Conservation (phyloP, 2,888 invertebrate genomes). For the Metallyticus violacea region DNA sequence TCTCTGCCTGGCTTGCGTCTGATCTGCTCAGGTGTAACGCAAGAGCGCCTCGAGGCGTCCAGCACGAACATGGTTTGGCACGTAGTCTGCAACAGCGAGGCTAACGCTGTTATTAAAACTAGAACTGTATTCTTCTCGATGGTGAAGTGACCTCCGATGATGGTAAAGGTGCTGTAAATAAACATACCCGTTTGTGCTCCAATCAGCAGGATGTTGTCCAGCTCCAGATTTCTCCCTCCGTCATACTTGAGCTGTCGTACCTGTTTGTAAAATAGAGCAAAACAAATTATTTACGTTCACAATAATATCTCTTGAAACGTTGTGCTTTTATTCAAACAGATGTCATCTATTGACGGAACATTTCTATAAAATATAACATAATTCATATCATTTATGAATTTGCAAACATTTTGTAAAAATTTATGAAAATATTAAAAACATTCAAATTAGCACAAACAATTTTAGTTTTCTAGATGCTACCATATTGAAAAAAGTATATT, state of each 20-base stretch:
- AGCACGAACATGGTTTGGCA: slow-evolving; percentile 89
- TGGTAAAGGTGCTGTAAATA: slow-evolving; percentile 89
- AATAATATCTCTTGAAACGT: neutral
- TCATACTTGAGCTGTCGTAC: slow-evolving; percentile 83
- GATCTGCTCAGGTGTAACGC: slow-evolving; percentile 77
- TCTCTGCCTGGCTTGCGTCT: slow-evolving; percentile 88
- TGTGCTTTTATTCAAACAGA: no score
- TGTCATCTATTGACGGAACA: no score
- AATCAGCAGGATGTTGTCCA: slow-evolving; percentile 87
- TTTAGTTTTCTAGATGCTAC: no score
- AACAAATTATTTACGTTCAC: neutral
- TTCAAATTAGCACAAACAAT: no score
- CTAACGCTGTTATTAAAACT: slow-evolving; percentile 78
- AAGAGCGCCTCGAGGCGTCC: slow-evolving; percentile 82
- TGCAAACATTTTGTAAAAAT: no score
- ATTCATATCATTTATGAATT: no score
- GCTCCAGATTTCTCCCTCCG: slow-evolving; percentile 73
- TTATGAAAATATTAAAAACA: no score
- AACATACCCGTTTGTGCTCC: slow-evolving; percentile 94
- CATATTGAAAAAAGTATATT: no score
- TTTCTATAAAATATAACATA: no score
- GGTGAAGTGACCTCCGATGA: slow-evolving; percentile 89
- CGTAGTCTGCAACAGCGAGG: slow-evolving; percentile 83
- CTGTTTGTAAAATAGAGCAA: slow-evolving; percentile 35
- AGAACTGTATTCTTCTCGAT: slow-evolving; percentile 75